These are phyloP conservation scores for Euspilapteryx auroguttella DNA, from an alignment of 2,888 invertebrate species.

Conservation along the genomic window DNA sequence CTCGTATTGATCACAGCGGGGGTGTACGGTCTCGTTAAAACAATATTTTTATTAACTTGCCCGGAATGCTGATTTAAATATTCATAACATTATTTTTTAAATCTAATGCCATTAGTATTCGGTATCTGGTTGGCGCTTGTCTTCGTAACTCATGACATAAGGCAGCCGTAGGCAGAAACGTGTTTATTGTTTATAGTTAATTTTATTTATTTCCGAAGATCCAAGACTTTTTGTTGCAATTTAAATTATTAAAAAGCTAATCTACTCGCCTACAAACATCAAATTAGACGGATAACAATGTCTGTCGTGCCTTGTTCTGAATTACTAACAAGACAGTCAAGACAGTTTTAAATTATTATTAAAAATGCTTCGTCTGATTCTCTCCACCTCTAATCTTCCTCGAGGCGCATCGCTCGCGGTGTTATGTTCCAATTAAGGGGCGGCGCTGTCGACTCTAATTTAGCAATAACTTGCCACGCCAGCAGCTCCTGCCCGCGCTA, in stretches of 20 bases:
- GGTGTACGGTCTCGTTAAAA: constrained; percentile 36
- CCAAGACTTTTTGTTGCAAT: too few relatives aligned
- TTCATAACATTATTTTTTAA: constrained; percentile 40
- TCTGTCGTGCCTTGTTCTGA: too few relatives aligned
- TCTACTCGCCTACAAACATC: too few relatives aligned
- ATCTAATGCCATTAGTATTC: constrained; percentile 26
- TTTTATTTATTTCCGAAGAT: too few relatives aligned
- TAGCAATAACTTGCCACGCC: constrained; percentile 8
- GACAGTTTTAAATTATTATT: too few relatives aligned
- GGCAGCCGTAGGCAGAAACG: too few relatives aligned
- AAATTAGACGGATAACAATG: too few relatives aligned
- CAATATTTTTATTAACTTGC: constrained; percentile 51
- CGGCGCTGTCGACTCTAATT: constrained; percentile 42
- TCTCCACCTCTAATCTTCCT: constrained; percentile 1
- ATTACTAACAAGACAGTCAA: too few relatives aligned
- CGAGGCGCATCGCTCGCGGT: constrained; percentile 18
- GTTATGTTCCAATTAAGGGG: constrained; percentile 38
- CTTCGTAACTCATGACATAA: too few relatives aligned
- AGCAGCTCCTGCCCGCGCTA: constrained; percentile 1
- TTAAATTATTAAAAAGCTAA: too few relatives aligned
- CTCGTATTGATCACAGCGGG: constrained; percentile 50
- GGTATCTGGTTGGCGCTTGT: too few relatives aligned
- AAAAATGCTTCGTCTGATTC: background rate
- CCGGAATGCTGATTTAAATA: constrained; percentile 47
- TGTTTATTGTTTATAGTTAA: too few relatives aligned